Conservation (phyloP, 2,888 invertebrate genomes). For the Zygothrica quintamaculata region DNA sequence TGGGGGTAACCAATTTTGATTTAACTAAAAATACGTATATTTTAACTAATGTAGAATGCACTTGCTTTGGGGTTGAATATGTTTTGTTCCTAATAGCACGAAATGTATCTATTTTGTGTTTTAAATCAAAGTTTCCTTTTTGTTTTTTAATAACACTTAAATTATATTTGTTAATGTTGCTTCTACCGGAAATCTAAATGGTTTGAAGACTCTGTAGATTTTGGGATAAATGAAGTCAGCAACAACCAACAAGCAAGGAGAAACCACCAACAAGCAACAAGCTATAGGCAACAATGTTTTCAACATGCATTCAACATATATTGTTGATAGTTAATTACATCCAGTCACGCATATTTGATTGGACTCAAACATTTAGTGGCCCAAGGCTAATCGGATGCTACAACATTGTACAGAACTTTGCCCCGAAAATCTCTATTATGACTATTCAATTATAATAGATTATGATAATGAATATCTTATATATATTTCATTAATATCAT, state of each 20-base stretch:
- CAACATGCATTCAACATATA: constrained; percentile 54
- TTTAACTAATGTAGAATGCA: no score
- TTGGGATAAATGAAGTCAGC: background rate
- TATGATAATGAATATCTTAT: background rate
- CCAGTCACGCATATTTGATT: constrained; percentile 74
- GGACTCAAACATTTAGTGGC: constrained; percentile 42
- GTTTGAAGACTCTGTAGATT: constrained; percentile 18
- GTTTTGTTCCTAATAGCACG: no score
- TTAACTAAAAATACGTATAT: no score
- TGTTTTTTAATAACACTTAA: constrained; percentile 2
- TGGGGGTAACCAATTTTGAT: no score
- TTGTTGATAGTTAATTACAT: constrained; percentile 53
- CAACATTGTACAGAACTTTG: constrained; percentile 9
- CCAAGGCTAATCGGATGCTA: constrained; percentile 38
- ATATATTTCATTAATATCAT: no score
- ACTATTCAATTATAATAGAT: no score
- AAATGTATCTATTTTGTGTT: no score
- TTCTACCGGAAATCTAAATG: constrained; percentile 59
- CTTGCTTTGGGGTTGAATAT: no score
- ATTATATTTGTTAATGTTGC: constrained; percentile 20
- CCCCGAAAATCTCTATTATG: constrained; percentile 25
- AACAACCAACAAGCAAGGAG: no score
- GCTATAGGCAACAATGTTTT: constrained; percentile 69
- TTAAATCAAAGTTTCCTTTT: no score
- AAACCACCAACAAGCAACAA: no score